Conservation (phyloP, 35 echinoderm and acorn worm genomes). For the Heliocidaris erythrogramma region DNA sequence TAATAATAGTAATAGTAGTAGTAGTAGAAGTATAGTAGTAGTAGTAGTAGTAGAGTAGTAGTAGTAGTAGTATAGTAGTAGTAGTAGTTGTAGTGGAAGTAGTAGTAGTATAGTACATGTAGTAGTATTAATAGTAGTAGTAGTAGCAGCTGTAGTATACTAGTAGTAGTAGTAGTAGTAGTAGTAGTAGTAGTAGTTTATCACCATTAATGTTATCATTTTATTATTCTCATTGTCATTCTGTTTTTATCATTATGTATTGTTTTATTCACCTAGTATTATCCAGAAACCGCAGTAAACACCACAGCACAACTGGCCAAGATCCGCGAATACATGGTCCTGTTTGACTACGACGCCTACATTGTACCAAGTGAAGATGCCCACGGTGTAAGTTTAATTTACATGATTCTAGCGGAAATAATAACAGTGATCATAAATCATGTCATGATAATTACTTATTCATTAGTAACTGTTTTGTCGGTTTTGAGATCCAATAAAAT, state of each 20-base stretch:
- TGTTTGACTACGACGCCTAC: slow-evolving; percentile 40
- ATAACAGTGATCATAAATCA: neutral
- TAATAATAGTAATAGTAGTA: neutral
- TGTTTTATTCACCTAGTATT: neutral
- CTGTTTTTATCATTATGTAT: neutral
- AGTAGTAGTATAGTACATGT: neutral
- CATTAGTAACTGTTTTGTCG: too few species aligned
- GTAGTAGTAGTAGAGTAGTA: neutral
- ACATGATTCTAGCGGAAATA: neutral
- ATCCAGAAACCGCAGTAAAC: slow-evolving; percentile 22
- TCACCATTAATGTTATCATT: neutral
- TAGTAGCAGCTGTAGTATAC: neutral
- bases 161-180: slow-evolving; percentile 25
- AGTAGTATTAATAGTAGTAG: neutral
- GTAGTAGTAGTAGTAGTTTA: neutral
- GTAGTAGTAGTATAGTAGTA: neutral
- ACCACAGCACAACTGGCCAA: slow-evolving; percentile 27
- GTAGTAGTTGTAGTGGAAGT: neutral
- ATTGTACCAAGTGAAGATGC: slow-evolving; percentile 59
- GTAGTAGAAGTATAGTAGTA: neutral
- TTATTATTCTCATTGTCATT: neutral
- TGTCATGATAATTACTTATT: too few species aligned
- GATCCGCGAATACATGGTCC: slow-evolving; percentile 37
- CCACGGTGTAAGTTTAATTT: slow-evolving; percentile 46
- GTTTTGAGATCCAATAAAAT: too few species aligned